Percentiles rank a stretch among this genome's conserved stretches.
Evolutionary conservation across 2,113 vertebrate genomes (phyloP).

Genomic region (Cryptotis parvus): DNA sequence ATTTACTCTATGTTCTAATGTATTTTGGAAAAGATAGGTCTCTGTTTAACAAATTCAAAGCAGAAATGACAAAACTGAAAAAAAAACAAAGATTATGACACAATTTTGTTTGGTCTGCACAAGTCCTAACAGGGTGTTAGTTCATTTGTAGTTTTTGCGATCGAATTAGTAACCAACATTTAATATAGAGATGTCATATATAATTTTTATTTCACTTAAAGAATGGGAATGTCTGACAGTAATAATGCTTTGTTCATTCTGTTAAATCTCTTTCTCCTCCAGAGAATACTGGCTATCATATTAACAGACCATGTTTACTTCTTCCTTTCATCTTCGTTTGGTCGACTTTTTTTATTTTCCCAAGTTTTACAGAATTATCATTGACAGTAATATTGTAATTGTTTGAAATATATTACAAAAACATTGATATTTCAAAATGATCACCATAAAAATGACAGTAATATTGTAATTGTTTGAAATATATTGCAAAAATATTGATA

Average conservation of each 20-base stretch:
- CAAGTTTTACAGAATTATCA: background rate
- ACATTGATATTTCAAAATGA: background rate
- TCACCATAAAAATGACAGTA: background rate
- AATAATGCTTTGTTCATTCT: background rate
- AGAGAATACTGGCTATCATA: background rate
- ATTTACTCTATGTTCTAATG: background rate
- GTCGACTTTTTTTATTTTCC: background rate
- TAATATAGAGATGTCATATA: background rate
- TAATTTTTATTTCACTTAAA: background rate
- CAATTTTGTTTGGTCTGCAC: background rate
- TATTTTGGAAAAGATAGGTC: background rate
- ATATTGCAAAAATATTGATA: too few relatives aligned
- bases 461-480: too few relatives aligned
- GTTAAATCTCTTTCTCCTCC: background rate
- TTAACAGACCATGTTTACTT: background rate
- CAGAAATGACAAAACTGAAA: background rate
- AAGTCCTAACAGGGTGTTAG: background rate
- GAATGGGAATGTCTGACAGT: background rate
- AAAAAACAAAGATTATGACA: background rate
- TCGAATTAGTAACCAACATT: background rate
- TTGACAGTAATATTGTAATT: background rate
- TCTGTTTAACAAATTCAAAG: background rate
- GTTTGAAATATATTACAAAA: background rate
- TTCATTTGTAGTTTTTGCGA: background rate
- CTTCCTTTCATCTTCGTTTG: background rate